These are phyloP conservation scores for Petroica traversi DNA, from an alignment of 2,113 vertebrate genomes.

Conservation along the genomic window DNA sequence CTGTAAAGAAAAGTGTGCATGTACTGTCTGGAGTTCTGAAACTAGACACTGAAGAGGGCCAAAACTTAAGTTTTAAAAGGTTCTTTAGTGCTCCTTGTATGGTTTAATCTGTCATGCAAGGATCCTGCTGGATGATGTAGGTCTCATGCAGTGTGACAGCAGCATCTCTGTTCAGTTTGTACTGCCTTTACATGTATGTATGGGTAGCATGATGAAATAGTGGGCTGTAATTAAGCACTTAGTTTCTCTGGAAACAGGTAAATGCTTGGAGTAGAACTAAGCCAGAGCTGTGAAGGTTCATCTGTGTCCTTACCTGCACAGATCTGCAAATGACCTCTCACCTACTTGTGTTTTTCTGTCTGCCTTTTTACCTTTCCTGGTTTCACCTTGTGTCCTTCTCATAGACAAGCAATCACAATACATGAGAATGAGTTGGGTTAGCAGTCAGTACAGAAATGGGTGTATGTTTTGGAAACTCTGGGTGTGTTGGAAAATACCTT, in stretches of 20 bases:
- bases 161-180: background rate
- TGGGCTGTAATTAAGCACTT: background rate
- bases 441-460: background rate
- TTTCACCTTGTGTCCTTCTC: background rate
- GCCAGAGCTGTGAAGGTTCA: background rate
- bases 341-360: rapidly evolving
- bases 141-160: background rate
- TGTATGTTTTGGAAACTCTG: background rate
- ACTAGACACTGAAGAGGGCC: background rate
- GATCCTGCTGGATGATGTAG: background rate
- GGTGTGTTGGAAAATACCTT: background rate
- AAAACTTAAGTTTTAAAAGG: background rate
- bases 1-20: background rate
- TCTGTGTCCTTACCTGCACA: rapidly evolving
- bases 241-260: background rate
- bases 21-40: background rate
- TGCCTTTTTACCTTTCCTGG: background rate
- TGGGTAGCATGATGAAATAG: background rate
- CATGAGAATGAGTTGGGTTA: background rate
- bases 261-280: background rate
- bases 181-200: rapidly evolving
- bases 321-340: background rate
- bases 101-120: background rate
- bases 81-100: background rate
- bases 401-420: rapidly evolving